phyloP scores from a whole-genome alignment of 92 coral and sea anemone species.

The Heliopora coerulea region DNA sequence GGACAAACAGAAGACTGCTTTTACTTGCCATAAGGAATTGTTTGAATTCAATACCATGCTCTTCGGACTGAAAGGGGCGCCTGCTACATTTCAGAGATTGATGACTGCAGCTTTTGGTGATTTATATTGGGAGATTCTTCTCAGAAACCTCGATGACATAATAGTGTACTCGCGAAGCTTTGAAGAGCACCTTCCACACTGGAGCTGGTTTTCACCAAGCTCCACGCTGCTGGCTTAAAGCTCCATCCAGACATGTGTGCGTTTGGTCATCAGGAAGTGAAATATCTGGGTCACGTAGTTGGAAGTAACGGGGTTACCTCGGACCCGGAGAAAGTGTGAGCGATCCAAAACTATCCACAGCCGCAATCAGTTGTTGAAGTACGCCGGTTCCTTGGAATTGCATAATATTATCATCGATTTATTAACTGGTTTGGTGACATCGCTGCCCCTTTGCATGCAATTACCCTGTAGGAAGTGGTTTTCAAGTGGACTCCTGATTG shows the following conservation, averaged over 20 bases:
- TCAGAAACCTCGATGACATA: conserved; percentile 21
- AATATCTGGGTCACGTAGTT: conserved; percentile 26
- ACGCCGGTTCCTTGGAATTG: conserved; percentile 21
- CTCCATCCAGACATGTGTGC: conserved; percentile 13
- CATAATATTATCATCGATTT: conserved; percentile 26
- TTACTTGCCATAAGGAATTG: conserved; percentile 18
- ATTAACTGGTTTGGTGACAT: conserved; percentile 16
- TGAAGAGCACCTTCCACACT: conserved; percentile 24
- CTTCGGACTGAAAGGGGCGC: conserved; percentile 29
- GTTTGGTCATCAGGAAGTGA: conserved; percentile 10
- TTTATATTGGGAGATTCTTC: conserved; percentile 23
- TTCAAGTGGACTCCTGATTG: conserved; percentile 23
- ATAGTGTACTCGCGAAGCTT: conserved; percentile 28
- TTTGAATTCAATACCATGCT: conserved; percentile 31
- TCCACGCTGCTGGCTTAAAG: conserved; percentile 21
- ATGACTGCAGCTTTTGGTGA: conserved; percentile 23
- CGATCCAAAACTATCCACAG: conserved; percentile 30
- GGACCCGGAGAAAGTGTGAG: conserved; percentile 19
- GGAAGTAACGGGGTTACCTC: conserved; percentile 1
- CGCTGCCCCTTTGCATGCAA: conserved; percentile 29
- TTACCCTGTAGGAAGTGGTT: conserved; percentile 11
- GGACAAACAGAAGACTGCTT: conserved; percentile 18
- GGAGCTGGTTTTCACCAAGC: conserved; percentile 21
- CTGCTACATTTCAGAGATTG: conserved; percentile 19
- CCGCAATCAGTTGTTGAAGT: conserved; percentile 22